Evolutionary conservation across 1,140 invertebrate genomes (phyloP).

Genomic region (Bombus difficillimus): DNA sequence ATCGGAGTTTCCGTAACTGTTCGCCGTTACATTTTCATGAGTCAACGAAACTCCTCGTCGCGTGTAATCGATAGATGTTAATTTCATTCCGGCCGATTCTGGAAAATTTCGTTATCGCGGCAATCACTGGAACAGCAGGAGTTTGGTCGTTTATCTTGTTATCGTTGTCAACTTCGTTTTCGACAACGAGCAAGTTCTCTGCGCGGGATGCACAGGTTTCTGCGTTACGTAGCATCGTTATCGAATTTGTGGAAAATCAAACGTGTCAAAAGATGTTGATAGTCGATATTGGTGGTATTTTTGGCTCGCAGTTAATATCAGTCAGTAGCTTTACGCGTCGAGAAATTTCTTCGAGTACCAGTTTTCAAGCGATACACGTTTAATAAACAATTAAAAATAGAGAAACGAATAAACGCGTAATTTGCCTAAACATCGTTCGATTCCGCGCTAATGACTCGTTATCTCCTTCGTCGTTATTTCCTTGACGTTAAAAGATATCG

Average conservation of each 20-base stretch:
- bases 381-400: not conserved
- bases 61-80: constrained; percentile 52
- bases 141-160: constrained; percentile 35
- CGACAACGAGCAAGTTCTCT: not conserved
- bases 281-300: not conserved
- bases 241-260: not conserved
- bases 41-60: constrained; percentile 21
- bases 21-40: constrained; percentile 51
- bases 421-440: too few relatives aligned
- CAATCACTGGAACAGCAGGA: constrained; percentile 14
- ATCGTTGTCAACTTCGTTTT: constrained; percentile 33
- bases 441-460: too few relatives aligned
- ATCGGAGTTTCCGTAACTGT: not conserved
- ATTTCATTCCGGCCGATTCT: constrained; percentile 43
- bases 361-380: not conserved
- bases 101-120: constrained; percentile 42
- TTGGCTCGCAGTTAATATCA: too few relatives aligned
- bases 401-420: too few relatives aligned
- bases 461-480: too few relatives aligned
- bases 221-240: not conserved
- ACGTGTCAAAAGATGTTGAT: not conserved
- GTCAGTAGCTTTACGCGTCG: not conserved
- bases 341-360: not conserved
- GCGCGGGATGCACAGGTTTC: not conserved
- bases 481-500: too few relatives aligned